Conservation (phyloP, 2,113 vertebrate species). For the Dicerorhinus sumatrensis region DNA sequence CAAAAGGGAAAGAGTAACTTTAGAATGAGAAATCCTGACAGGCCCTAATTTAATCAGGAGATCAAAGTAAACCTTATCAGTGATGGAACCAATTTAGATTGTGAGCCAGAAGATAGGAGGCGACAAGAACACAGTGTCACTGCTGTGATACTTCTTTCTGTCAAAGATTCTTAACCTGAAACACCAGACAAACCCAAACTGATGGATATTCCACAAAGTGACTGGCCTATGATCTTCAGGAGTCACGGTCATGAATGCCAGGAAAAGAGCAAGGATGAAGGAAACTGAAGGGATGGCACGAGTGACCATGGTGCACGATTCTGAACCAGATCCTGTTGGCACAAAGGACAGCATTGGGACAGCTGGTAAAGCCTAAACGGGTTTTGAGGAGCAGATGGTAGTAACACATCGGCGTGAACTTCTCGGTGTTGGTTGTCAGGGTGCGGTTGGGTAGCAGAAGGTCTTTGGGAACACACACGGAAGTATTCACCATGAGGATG, state of each 20-base stretch:
- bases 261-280: neutral
- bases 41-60: neutral
- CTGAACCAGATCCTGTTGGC: neutral
- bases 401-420: neutral
- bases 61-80: neutral
- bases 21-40: neutral
- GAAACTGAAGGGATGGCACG: neutral
- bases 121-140: neutral
- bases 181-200: neutral
- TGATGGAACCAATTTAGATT: neutral
- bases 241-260: no score
- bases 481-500: neutral
- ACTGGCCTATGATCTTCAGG: no score
- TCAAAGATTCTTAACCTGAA: neutral
- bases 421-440: neutral
- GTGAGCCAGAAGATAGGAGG: neutral
- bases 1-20: neutral
- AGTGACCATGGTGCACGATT: neutral
- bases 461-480: neutral
- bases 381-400: neutral
- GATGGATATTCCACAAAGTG: neutral
- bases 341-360: neutral
- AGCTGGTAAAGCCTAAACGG: neutral
- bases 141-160: neutral
- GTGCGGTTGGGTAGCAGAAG: neutral